phyloP scores from a whole-genome alignment of 2,113 vertebrate genomes.

The Menura novaehollandiae region DNA sequence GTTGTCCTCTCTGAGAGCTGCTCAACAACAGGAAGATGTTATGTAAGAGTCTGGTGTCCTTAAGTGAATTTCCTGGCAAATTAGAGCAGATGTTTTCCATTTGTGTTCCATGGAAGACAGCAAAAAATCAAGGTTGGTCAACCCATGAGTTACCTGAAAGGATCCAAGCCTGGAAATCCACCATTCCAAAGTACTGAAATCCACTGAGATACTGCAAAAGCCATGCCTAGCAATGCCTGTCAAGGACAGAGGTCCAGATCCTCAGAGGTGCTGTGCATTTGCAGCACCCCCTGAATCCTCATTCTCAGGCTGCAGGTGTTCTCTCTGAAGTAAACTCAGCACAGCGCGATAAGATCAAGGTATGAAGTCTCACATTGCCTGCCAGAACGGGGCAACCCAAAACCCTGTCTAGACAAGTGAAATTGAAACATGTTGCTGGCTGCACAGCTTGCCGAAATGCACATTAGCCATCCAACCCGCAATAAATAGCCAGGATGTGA shows the following conservation, averaged over 20 bases:
- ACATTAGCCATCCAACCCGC: neutral
- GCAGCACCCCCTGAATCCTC: neutral
- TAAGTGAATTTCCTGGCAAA: neutral
- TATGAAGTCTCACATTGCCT: conserved; percentile 30
- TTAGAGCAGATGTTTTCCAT: neutral
- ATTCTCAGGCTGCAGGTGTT: conserved; percentile 13
- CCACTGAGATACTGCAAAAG: neutral
- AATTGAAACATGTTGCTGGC: conserved; percentile 22
- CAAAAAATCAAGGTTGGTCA: neutral
- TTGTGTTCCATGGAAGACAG: neutral
- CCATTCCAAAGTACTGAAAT: neutral
- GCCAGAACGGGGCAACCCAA: conserved; percentile 27
- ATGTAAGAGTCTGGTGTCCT: neutral
- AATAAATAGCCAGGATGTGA: neutral
- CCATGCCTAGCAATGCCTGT: neutral
- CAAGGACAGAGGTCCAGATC: neutral
- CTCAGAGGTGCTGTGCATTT: neutral
- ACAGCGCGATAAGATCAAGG: conserved; percentile 2
- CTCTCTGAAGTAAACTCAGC: neutral
- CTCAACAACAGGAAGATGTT: rapidly evolving
- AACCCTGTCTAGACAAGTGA: conserved; percentile 50
- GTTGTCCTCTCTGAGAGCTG: neutral
- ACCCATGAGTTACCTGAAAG: neutral
- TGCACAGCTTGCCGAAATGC: neutral
- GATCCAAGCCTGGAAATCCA: neutral